These are phyloP conservation scores for Apantesis nais DNA, from an alignment of 2,888 invertebrate genomes.

Conservation along the genomic window DNA sequence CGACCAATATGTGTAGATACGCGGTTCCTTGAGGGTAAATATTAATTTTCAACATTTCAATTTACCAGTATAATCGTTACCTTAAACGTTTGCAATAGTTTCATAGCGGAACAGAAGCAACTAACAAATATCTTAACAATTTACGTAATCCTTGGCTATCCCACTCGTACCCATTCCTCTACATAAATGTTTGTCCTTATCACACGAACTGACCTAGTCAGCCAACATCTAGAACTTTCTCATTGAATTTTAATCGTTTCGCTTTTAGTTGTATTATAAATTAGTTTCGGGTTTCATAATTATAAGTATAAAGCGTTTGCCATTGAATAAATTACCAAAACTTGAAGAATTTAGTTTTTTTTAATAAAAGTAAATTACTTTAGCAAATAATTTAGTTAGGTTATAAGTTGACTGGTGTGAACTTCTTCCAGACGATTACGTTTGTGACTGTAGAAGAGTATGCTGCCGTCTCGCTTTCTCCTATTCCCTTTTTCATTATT, in stretches of 20 bases:
- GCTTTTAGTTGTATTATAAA: neutral
- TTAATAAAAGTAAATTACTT: neutral
- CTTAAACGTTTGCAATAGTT: too few relatives aligned
- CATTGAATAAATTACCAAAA: neutral
- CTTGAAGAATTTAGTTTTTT: neutral
- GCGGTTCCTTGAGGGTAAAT: too few relatives aligned
- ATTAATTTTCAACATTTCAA: too few relatives aligned
- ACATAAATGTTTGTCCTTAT: conserved; percentile 6
- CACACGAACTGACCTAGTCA: conserved; percentile 5
- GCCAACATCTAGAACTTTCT: conserved; percentile 1
- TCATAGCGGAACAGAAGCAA: too few relatives aligned
- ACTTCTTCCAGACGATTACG: neutral
- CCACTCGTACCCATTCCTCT: neutral
- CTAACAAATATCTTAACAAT: neutral
- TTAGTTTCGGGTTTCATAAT: neutral
- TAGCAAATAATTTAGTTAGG: neutral
- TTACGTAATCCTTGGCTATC: neutral
- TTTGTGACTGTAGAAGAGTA: too few relatives aligned
- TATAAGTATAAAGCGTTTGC: neutral
- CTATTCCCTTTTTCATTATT: too few relatives aligned
- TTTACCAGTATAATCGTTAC: too few relatives aligned
- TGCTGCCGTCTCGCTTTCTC: too few relatives aligned
- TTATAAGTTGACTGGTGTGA: neutral
- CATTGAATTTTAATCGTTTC: conserved; percentile 11
- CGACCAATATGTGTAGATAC: too few relatives aligned